These are phyloP conservation scores for Eleutherodactylus coqui DNA, from an alignment of 2,797 vertebrate species.

Conservation along the genomic window DNA sequence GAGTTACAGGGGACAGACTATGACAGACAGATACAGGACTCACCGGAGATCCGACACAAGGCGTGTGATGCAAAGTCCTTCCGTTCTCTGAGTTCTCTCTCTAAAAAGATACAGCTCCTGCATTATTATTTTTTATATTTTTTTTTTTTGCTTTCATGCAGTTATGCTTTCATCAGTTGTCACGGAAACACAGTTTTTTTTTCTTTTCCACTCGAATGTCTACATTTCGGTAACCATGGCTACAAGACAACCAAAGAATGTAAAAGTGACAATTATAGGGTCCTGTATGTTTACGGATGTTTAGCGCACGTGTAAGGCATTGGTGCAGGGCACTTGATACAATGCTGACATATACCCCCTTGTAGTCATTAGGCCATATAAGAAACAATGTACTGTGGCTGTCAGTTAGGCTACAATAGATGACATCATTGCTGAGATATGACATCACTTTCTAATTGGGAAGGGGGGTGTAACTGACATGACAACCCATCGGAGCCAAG, in stretches of 20 bases:
- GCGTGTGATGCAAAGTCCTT: constrained; percentile 6
- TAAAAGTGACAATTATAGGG: constrained; percentile 65
- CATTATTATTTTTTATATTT: constrained; percentile 56
- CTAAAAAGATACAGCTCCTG: constrained; percentile 42
- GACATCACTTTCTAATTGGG: neutral
- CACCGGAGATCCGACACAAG: constrained; percentile 9
- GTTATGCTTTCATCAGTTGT: constrained; percentile 76
- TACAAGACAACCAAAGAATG: constrained; percentile 72
- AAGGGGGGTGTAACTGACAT: too few relatives aligned
- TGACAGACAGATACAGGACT: neutral
- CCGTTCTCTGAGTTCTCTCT: constrained; percentile 40
- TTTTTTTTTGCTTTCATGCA: constrained; percentile 62
- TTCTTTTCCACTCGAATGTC: constrained; percentile 69
- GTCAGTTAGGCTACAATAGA: neutral
- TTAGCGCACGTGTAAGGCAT: neutral
- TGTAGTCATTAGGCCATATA: neutral
- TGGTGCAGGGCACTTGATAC: neutral
- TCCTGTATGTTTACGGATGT: constrained; percentile 51
- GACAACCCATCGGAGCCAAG: too few relatives aligned
- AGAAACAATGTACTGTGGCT: neutral
- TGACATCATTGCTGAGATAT: neutral
- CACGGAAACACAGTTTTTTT: constrained; percentile 80
- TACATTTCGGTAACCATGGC: constrained; percentile 79
- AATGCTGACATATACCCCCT: neutral
- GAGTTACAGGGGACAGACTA: constrained; percentile 16